Evolutionary conservation across 2,888 invertebrate genomes (phyloP).

Genomic region (Eristalinus aeneus): DNA sequence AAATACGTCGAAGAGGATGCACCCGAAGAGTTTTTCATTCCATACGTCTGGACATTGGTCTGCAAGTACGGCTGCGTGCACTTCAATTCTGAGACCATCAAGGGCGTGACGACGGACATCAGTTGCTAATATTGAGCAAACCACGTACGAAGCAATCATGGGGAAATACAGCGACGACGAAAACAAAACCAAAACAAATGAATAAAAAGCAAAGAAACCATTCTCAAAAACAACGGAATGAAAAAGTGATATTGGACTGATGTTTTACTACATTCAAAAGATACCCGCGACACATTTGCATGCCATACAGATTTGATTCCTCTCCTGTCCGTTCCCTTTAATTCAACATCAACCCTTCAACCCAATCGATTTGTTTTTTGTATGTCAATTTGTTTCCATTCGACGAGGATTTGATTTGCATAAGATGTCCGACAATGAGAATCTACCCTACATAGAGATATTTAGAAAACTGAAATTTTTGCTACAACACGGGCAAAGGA

Average conservation of each 20-base stretch:
- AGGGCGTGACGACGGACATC: slow-evolving; percentile 78
- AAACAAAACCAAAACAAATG: slow-evolving; percentile 10
- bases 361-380: not conserved
- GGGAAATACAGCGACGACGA: slow-evolving; percentile 17
- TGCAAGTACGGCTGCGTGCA: slow-evolving; percentile 82
- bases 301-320: not conserved
- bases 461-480: slow-evolving; percentile 33
- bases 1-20: slow-evolving; percentile 99
- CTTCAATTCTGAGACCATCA: slow-evolving; percentile 80
- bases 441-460: not conserved
- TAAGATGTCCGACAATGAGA: not conserved
- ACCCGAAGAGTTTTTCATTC: slow-evolving; percentile 99
- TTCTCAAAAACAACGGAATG: slow-evolving; percentile 53
- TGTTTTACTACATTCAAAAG: slow-evolving; percentile 50
- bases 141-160: not conserved
- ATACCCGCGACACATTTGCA: not conserved
- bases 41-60: slow-evolving; percentile 98
- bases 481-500: slow-evolving; percentile 47
- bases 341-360: no score
- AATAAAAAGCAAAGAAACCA: slow-evolving; percentile 19
- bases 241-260: slow-evolving; percentile 69
- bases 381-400: slow-evolving; percentile 3
- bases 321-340: not conserved
- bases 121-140: slow-evolving; percentile 77
- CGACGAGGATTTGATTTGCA: slow-evolving; percentile 4